A percentile compares a stretch with the other conserved stretches of the same genome.
phyloP scores from a whole-genome alignment of 2,113 vertebrate species.

The Poecile atricapillus region DNA sequence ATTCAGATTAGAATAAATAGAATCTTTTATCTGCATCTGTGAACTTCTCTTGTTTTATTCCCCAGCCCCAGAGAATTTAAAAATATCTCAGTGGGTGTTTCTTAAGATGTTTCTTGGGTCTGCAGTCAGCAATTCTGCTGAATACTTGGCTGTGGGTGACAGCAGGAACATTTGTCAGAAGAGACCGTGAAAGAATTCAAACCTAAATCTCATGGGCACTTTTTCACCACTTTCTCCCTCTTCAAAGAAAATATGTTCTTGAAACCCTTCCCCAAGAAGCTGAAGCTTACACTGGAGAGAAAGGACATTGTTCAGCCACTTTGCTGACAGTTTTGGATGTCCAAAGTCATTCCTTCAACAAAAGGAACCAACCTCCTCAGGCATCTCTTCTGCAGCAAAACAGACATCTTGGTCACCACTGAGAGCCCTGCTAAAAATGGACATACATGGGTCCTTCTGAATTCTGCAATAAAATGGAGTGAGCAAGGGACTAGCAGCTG shows the following conservation, averaged over 20 bases:
- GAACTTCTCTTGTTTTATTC: not conserved
- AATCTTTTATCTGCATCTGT: not conserved
- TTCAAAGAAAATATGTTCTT: not conserved
- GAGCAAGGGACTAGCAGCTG: not conserved
- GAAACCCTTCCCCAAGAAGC: not conserved
- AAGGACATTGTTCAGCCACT: not conserved
- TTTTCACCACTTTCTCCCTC: accelerated
- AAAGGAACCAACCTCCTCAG: not conserved
- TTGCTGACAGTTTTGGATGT: not conserved
- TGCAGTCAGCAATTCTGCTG: not conserved
- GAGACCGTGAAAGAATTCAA: accelerated
- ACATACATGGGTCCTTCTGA: accelerated
- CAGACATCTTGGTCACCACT: accelerated
- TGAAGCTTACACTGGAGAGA: not conserved
- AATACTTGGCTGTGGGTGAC: not conserved
- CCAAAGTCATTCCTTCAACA: not conserved
- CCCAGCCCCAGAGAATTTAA: not conserved
- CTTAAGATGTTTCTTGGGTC: not conserved
- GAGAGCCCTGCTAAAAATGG: not conserved
- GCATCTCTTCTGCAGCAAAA: not conserved
- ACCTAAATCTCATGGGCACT: not conserved
- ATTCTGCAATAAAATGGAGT: not conserved
- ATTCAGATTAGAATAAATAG: not conserved
- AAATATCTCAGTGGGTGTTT: not conserved
- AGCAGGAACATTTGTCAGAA: not conserved